A percentile compares a stretch with the other conserved stretches of the same genome.
These are phyloP conservation scores for Nymphalis polychloros DNA, from an alignment of 2,888 invertebrate genomes.

Conservation along the genomic window DNA sequence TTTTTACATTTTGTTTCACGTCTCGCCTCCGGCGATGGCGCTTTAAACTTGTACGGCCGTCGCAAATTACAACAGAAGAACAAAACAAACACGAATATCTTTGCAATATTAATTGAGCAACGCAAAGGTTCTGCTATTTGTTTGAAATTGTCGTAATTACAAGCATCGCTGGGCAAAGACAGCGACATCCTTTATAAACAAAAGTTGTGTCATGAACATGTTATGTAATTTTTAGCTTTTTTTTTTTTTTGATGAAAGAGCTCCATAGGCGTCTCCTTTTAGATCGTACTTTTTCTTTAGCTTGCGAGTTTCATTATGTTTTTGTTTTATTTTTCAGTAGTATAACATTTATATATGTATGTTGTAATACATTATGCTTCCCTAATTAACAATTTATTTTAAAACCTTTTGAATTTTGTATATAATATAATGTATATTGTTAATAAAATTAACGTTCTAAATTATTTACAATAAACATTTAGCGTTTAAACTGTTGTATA, in stretches of 20 bases:
- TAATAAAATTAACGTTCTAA: too few relatives aligned
- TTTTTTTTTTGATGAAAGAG: slow-evolving; percentile 12
- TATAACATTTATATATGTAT: slow-evolving; percentile 13
- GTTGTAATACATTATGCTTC: slow-evolving; percentile 10
- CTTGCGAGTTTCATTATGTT: slow-evolving; percentile 21
- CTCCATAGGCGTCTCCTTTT: slow-evolving; percentile 9
- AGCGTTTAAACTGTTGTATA: too few relatives aligned
- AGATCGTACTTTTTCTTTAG: slow-evolving; percentile 19
- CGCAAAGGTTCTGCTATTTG: slow-evolving; percentile 31
- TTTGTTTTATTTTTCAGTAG: slow-evolving; percentile 16
- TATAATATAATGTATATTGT: too few relatives aligned
- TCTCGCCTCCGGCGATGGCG: slow-evolving; percentile 28
- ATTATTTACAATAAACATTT: too few relatives aligned
- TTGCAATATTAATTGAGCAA: slow-evolving; percentile 31
- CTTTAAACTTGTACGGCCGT: slow-evolving; percentile 33
- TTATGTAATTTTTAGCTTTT: slow-evolving; percentile 10
- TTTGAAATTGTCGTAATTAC: slow-evolving; percentile 32
- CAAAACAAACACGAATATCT: slow-evolving; percentile 28
- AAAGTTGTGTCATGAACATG: slow-evolving; percentile 23
- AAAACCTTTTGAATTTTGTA: too few relatives aligned
- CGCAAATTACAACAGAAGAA: slow-evolving; percentile 32
- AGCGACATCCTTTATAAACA: slow-evolving; percentile 25
- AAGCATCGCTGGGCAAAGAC: slow-evolving; percentile 18
- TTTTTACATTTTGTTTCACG: slow-evolving; percentile 32
- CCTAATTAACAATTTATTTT: too few relatives aligned